Evolutionary conservation across 2,113 vertebrate species (phyloP), one percentile per base, ranked within the genome.

Genomic region (Arothron firmamentum): DNA sequence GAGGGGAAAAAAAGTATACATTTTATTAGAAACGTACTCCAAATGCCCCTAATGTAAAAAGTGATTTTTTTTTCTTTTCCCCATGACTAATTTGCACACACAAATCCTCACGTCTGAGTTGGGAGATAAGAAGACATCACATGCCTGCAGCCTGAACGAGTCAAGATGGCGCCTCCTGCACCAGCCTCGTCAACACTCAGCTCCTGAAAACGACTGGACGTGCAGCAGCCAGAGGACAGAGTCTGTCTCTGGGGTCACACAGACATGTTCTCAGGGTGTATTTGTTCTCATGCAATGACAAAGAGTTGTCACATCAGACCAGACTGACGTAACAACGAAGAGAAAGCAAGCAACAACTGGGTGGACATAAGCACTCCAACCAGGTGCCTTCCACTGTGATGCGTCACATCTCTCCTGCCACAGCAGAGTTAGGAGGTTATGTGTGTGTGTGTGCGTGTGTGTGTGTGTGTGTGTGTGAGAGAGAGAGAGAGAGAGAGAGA

Each of bases 211-310:
- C 15, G 66, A 76, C 52, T 14, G 52, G 23, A 62, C 60, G 45
- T 31, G 21, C 65, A 56, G 51, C 53, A 60, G 63, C 70, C 66
- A 42, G 55, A 52, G 47, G 67, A 67, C 53, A 56, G 0, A 19
- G 60, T 65, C 60, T 1, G 53, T 65, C 70, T 72, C 0, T 12
- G 28, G 11, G 14, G 4, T 28, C 46, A 51, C 28, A 45, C 58
- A 18, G 45, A 53, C 59, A 42, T 12, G 10, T 42, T 54, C 43
- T 76, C 49, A 0, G 69, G 69, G 59, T 21, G 42, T 2, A 16
- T 61, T 61, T 70, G 68, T 49, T 77, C 82, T 51, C 42, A 42
- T 14, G 23, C 19, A 1, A 21, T 34, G 54, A 76, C 59, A 53
- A 50, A 74, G 21, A 59, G 45, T 19, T 46, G 28, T 43, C 58